Evolutionary conservation across 2,888 invertebrate genomes (phyloP).

Genomic region (Margaritifera margaritifera): DNA sequence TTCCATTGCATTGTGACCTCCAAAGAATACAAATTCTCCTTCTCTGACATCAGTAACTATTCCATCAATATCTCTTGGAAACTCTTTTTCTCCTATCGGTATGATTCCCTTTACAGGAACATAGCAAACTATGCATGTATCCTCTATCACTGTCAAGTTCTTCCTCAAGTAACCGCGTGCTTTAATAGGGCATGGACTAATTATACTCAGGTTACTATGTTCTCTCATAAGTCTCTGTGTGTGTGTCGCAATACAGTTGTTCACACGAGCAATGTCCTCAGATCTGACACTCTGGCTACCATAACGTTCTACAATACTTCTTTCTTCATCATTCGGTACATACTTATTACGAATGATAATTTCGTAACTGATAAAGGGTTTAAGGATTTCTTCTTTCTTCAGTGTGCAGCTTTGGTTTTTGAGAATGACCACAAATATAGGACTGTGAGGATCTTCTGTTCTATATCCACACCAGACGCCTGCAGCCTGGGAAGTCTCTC

Average conservation of each 20-base stretch:
- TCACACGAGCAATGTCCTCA: background rate
- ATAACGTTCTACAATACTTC: no score
- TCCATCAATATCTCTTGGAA: background rate
- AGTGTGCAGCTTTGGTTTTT: no score
- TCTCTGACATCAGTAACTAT: conserved; percentile 3
- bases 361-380: no score
- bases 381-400: no score
- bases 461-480: no score
- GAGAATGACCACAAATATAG: no score
- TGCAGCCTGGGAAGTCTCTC: no score
- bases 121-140: conserved; percentile 2
- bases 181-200: background rate
- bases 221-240: conserved; percentile 1
- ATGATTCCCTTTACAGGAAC: conserved; percentile 7
- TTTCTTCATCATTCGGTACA: no score
- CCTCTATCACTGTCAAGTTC: background rate
- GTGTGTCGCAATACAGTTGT: background rate
- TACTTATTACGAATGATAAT: no score
- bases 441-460: no score
- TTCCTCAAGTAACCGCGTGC: background rate
- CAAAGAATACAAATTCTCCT: conserved; percentile 4
- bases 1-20: background rate
- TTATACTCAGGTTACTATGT: conserved; percentile 1
- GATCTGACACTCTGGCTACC: background rate
- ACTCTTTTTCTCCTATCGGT: conserved; percentile 1